phyloP scores from a whole-genome alignment of 2,113 vertebrate genomes.

The Pachycephala philippinensis region DNA sequence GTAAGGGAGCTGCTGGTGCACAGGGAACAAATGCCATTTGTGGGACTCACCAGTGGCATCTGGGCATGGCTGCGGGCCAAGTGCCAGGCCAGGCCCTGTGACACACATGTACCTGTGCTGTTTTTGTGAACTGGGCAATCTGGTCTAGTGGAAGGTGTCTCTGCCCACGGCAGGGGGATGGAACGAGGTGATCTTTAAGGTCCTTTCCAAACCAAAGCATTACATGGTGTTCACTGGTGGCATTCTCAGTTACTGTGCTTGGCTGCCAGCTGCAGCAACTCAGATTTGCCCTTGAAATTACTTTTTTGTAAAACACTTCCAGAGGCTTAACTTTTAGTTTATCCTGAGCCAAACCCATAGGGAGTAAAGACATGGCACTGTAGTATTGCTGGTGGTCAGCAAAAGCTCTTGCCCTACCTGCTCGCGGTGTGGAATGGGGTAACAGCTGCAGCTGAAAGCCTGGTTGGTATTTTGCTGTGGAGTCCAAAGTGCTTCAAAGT shows the following conservation, averaged over 20 bases:
- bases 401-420: not conserved
- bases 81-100: not conserved
- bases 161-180: not conserved
- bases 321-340: not conserved
- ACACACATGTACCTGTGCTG: not conserved
- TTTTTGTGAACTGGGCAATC: not conserved
- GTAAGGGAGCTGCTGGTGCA: not conserved
- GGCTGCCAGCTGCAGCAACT: not conserved
- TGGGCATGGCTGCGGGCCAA: fast-evolving
- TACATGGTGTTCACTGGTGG: not conserved
- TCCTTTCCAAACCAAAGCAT: not conserved
- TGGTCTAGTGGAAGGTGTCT: not conserved
- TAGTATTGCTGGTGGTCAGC: not conserved
- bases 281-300: not conserved
- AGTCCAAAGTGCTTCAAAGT: not conserved
- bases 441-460: not conserved
- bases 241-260: not conserved
- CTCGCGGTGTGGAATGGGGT: not conserved
- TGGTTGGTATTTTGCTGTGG: not conserved
- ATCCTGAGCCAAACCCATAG: not conserved
- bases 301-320: not conserved
- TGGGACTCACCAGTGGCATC: not conserved
- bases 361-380: fast-evolving
- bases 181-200: not conserved
- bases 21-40: not conserved